A percentile compares a stretch with the other conserved stretches of the same genome.
These are phyloP conservation scores for Iphiclides podalirius DNA, from an alignment of 2,888 invertebrate species.

Conservation along the genomic window DNA sequence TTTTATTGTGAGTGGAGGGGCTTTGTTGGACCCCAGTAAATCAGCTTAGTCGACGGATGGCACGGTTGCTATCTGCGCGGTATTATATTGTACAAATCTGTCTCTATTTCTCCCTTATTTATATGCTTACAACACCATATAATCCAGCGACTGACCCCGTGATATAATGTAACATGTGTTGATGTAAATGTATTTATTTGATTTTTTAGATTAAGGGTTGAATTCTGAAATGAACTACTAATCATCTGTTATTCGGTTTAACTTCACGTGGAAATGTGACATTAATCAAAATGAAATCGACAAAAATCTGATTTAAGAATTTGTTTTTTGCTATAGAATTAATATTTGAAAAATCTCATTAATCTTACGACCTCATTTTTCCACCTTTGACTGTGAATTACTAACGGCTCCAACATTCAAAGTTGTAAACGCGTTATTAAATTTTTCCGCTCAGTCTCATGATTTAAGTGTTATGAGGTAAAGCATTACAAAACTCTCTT, in stretches of 20 bases:
- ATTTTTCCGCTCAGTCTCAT: slow-evolving; percentile 17
- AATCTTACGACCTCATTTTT: slow-evolving; percentile 17
- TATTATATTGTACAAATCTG: slow-evolving; percentile 56
- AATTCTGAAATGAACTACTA: too few species aligned
- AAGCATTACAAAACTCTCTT: background rate
- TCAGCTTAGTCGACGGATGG: slow-evolving; percentile 72
- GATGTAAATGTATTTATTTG: background rate
- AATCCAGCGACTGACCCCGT: slow-evolving; percentile 1
- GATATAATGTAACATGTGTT: slow-evolving; percentile 2
- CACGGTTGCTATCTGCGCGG: slow-evolving; percentile 53
- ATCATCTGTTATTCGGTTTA: too few species aligned
- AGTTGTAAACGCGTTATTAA: slow-evolving; percentile 19
- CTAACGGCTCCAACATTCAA: slow-evolving; percentile 13
- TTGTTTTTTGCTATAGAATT: background rate
- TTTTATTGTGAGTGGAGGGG: slow-evolving; percentile 55
- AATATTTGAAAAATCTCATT: slow-evolving; percentile 3
- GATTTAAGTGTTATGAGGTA: background rate
- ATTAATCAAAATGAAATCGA: too few species aligned
- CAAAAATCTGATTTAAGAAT: background rate
- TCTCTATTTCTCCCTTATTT: slow-evolving; percentile 42
- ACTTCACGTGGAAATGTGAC: too few species aligned
- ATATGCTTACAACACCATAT: slow-evolving; percentile 30
- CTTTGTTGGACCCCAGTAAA: slow-evolving; percentile 67
- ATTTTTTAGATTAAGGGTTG: too few species aligned
- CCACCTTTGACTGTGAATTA: slow-evolving; percentile 3